Percentiles rank a stretch among this genome's conserved stretches.
Conservation (phyloP, 2,113 vertebrate species). For the Bubo scandiacus region DNA sequence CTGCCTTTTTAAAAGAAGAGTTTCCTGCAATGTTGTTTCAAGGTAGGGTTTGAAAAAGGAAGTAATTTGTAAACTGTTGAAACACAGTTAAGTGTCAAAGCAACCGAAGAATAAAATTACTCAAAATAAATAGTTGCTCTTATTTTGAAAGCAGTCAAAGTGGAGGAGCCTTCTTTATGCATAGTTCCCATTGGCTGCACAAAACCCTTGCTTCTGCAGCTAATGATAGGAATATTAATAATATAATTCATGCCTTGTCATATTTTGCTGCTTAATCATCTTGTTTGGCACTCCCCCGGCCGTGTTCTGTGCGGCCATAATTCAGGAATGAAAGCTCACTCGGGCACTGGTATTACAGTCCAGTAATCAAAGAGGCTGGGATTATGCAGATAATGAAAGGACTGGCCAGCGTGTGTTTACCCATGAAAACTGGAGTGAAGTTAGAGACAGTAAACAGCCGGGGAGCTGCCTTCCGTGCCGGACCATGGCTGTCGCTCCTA, state of each 20-base stretch:
- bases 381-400: slow-evolving; percentile 2
- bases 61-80: not conserved
- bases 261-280: slow-evolving; percentile 51
- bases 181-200: not conserved
- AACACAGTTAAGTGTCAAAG: not conserved
- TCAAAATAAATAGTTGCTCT: not conserved
- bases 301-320: not conserved
- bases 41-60: not conserved
- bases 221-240: slow-evolving; percentile 13
- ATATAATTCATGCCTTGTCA: slow-evolving; percentile 4
- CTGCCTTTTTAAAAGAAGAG: not conserved
- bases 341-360: not conserved
- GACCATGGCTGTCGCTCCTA: not conserved
- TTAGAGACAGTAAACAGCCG: not conserved
- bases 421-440: not conserved
- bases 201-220: not conserved
- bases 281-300: slow-evolving; percentile 9
- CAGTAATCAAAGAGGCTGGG: not conserved
- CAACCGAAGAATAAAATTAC: not conserved
- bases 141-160: slow-evolving; percentile 1
- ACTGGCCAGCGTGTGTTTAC: not conserved
- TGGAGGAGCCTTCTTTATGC: not conserved
- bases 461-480: not conserved
- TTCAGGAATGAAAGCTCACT: not conserved
- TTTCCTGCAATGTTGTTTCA: not conserved